phyloP scores from a whole-genome alignment of 2,888 invertebrate genomes.

The Parnassius smintheus region DNA sequence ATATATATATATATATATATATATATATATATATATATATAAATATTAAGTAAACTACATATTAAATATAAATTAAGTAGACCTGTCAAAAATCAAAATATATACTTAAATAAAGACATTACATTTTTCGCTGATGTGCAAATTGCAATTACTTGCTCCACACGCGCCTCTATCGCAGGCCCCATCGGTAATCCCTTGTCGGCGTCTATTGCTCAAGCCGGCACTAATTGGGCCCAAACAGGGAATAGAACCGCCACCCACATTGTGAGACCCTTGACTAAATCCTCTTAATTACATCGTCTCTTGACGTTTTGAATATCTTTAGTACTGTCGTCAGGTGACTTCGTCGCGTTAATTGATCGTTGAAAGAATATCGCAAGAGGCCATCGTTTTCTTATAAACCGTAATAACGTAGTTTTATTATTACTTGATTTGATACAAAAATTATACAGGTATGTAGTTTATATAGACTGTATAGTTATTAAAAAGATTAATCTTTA shows the following conservation, averaged over 20 bases:
- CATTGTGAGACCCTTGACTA: slow-evolving; percentile 34
- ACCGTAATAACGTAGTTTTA: too few species aligned
- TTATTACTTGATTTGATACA: too few species aligned
- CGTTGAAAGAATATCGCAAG: not conserved
- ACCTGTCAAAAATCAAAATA: too few species aligned
- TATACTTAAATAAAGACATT: not conserved
- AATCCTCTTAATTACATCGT: slow-evolving; percentile 42
- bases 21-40: too few species aligned
- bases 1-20: too few species aligned
- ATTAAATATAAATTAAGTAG: too few species aligned
- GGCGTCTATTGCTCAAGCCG: slow-evolving; percentile 40
- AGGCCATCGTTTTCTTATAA: too few species aligned
- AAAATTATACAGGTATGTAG: too few species aligned
- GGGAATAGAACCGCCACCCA: slow-evolving; percentile 39
- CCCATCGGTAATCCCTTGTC: slow-evolving; percentile 36
- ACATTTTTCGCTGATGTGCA: slow-evolving; percentile 24
- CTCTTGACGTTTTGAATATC: slow-evolving; percentile 34
- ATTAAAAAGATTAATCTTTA: too few species aligned
- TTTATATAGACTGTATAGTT: too few species aligned
- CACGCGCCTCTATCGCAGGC: slow-evolving; percentile 15
- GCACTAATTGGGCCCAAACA: slow-evolving; percentile 48
- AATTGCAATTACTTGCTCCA: slow-evolving; percentile 37
- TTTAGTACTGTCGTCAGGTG: slow-evolving; percentile 36
- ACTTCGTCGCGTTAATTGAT: slow-evolving; percentile 10
- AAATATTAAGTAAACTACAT: too few species aligned